Percentiles rank a stretch among this genome's conserved stretches.
Conservation (phyloP, 2,888 invertebrate genomes). For the Drosophila meridionalis region DNA sequence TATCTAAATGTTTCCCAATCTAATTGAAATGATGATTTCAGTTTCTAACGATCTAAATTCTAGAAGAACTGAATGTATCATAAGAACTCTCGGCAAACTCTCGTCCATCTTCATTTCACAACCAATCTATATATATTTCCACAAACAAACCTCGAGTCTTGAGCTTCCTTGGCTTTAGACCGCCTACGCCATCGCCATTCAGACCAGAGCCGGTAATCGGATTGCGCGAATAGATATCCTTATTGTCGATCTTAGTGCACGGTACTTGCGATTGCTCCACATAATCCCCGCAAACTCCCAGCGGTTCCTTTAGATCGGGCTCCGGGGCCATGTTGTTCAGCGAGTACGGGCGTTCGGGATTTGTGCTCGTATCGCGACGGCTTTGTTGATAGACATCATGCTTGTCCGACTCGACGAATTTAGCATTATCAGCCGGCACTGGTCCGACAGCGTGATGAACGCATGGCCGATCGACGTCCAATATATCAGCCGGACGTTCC, state of each 20-base stretch:
- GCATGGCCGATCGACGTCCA: constrained; percentile 53
- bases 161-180: constrained; percentile 39
- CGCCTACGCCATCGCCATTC: constrained; percentile 52
- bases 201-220: constrained; percentile 60
- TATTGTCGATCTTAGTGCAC: constrained; percentile 28
- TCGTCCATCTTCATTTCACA: neutral
- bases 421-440: constrained; percentile 35
- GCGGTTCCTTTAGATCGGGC: constrained; percentile 7
- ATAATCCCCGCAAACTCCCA: constrained; percentile 27
- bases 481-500: neutral
- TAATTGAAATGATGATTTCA: neutral
- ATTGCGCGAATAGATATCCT: constrained; percentile 41
- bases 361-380: constrained; percentile 44
- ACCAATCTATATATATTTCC: neutral
- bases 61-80: no score
- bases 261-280: constrained; percentile 6
- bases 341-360: constrained; percentile 54
- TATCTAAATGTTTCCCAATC: neutral
- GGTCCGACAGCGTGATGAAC: constrained; percentile 12
- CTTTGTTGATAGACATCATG: constrained; percentile 52
- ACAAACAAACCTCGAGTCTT: constrained; percentile 48
- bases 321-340: constrained; percentile 34
- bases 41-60: neutral
- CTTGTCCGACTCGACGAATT: constrained; percentile 37
- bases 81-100: neutral